A percentile compares a stretch with the other conserved stretches of the same genome.
phyloP scores from a whole-genome alignment of 2,113 vertebrate species.

The Salvator merianae region DNA sequence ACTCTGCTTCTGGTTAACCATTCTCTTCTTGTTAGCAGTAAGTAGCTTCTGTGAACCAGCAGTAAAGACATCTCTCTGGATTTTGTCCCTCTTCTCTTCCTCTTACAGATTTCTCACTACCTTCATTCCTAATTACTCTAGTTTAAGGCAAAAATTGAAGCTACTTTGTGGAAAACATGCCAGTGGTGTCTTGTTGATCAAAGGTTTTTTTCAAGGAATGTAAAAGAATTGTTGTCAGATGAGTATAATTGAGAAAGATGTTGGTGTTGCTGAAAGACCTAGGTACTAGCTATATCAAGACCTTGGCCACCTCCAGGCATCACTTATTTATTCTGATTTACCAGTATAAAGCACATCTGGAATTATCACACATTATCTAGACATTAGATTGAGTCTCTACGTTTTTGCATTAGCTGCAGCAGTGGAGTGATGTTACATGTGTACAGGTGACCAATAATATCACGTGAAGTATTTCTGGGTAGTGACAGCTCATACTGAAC shows the following conservation, averaged over 20 bases:
- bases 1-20: background rate
- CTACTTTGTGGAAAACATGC: background rate
- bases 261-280: background rate
- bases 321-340: too few species aligned
- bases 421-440: too few species aligned
- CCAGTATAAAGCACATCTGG: too few species aligned
- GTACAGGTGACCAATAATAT: too few species aligned
- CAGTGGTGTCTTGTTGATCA: background rate
- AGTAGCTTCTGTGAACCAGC: background rate
- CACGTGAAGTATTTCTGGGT: too few species aligned
- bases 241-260: background rate
- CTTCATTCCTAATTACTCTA: background rate
- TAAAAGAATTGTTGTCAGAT: background rate
- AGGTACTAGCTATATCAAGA: background rate
- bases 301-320: too few species aligned
- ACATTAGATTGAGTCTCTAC: too few species aligned
- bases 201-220: too few species aligned
- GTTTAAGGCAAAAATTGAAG: background rate
- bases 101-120: background rate
- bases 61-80: background rate
- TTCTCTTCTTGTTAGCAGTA: background rate
- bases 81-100: background rate
- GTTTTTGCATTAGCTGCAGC: too few species aligned
- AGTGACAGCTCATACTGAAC: too few species aligned
- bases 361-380: too few species aligned